Evolutionary conservation across 2,888 invertebrate genomes (phyloP).

Genomic region (Trypoxylon attenuatum): DNA sequence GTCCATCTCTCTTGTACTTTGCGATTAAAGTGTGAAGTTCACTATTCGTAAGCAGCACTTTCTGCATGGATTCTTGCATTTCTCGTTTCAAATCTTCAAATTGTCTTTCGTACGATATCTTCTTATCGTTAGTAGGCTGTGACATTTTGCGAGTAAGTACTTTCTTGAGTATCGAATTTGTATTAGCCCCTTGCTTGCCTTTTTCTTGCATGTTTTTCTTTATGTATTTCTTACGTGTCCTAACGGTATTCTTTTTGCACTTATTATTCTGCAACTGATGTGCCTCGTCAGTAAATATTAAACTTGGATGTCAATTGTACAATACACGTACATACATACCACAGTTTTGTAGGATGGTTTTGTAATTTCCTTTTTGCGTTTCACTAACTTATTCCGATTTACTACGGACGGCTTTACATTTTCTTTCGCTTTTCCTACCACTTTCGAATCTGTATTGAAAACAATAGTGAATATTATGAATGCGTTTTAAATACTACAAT

Average conservation of each 20-base stretch:
- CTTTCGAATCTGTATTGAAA: not conserved
- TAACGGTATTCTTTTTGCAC: too few species aligned
- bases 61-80: not conserved
- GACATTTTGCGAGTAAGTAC: not conserved
- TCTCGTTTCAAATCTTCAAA: not conserved
- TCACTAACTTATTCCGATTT: not conserved
- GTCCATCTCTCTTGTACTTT: slow-evolving; percentile 37
- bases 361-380: not conserved
- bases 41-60: slow-evolving; percentile 11
- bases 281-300: not conserved
- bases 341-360: not conserved
- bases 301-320: not conserved
- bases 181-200: not conserved
- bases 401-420: not conserved
- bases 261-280: too few species aligned
- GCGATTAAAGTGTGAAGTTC: slow-evolving; percentile 20
- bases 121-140: not conserved
- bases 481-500: too few species aligned
- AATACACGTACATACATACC: not conserved
- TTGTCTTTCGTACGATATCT: slow-evolving; percentile 6
- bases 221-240: not conserved
- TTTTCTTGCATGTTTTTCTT: not conserved
- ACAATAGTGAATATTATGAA: not conserved
- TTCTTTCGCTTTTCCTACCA: not conserved
- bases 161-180: not conserved